These are phyloP conservation scores for Brachyptera putata DNA, from an alignment of 2,888 invertebrate genomes.

Conservation along the genomic window DNA sequence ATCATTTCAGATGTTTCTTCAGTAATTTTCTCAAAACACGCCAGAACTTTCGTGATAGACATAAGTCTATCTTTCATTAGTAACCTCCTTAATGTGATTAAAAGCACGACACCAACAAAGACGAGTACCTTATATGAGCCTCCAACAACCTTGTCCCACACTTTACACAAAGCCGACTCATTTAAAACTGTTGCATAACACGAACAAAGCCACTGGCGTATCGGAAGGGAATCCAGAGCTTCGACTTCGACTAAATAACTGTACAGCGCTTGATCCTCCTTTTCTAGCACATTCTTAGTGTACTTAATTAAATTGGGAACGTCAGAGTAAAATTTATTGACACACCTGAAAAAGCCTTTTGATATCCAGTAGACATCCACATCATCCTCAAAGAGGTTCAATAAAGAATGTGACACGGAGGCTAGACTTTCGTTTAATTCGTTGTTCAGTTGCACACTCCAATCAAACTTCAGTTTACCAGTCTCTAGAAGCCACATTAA, in stretches of 20 bases:
- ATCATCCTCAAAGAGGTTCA: constrained; percentile 67
- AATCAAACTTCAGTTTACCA: constrained; percentile 56
- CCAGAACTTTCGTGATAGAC: constrained; percentile 52
- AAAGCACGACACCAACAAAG: constrained; percentile 69
- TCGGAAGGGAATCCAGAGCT: constrained; percentile 57
- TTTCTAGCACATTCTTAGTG: constrained; percentile 63
- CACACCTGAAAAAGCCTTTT: constrained; percentile 67
- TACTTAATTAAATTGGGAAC: constrained; percentile 62
- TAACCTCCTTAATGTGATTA: constrained; percentile 64
- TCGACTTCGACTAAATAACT: constrained; percentile 63
- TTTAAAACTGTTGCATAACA: constrained; percentile 80
- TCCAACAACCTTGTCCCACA: constrained; percentile 86
- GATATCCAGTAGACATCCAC: constrained; percentile 81
- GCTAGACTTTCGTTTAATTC: constrained; percentile 47
- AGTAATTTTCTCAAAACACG: constrained; percentile 53
- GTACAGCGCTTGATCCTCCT: constrained; percentile 70
- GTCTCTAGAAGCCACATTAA: constrained; percentile 79
- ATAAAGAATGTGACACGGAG: constrained; percentile 63
- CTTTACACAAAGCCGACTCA: constrained; percentile 71
- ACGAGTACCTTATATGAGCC: constrained; percentile 79
- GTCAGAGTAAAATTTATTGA: constrained; percentile 62
- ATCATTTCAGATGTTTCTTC: constrained; percentile 78
- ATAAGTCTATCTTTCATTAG: constrained; percentile 58
- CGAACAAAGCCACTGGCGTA: constrained; percentile 74
- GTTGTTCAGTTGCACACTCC: constrained; percentile 50